These are phyloP conservation scores for Oryctes rhinoceros DNA, from an alignment of 1,140 invertebrate species.

Conservation along the genomic window DNA sequence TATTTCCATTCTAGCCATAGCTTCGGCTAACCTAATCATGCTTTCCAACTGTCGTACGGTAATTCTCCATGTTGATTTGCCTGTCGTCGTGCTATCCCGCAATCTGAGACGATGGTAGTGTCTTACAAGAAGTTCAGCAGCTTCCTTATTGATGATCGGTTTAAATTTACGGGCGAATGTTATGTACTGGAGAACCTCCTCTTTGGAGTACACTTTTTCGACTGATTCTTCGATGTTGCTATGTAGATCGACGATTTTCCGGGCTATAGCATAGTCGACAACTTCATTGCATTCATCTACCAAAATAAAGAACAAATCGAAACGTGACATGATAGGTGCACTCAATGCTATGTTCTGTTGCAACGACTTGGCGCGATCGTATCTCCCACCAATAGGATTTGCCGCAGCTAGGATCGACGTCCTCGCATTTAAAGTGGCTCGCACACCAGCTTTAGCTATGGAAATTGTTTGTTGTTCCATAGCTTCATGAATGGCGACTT, in stretches of 20 bases:
- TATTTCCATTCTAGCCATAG: constrained; percentile 95
- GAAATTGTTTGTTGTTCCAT: constrained; percentile 99
- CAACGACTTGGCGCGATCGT: constrained; percentile 93
- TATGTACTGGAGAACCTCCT: constrained; percentile 93
- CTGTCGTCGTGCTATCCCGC: constrained; percentile 76
- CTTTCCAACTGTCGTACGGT: constrained; percentile 99
- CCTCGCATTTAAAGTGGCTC: constrained; percentile 96
- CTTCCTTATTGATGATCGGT: constrained; percentile 87
- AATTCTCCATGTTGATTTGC: constrained; percentile 89
- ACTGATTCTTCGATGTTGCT: constrained; percentile 79
- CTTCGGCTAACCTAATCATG: constrained; percentile 95
- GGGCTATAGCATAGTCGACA: constrained; percentile 95
- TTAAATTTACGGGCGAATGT: constrained; percentile 97
- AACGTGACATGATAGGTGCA: constrained; percentile 99
- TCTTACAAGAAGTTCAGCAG: constrained; percentile 84
- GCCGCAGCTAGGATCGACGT: constrained; percentile 98
- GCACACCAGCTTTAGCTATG: constrained; percentile 96
- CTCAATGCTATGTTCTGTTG: constrained; percentile 94
- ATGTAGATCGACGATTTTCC: constrained; percentile 95
- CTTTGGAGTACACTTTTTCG: constrained; percentile 82
- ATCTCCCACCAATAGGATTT: constrained; percentile 96
- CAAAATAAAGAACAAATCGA: constrained; percentile 98
- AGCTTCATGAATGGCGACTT: constrained; percentile 99
- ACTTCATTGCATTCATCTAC: constrained; percentile 96
- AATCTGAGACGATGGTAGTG: constrained; percentile 89